Base-by-base conservation (phyloP, 2,113 vertebrate genomes). In the Neotoma lepida region DNA sequence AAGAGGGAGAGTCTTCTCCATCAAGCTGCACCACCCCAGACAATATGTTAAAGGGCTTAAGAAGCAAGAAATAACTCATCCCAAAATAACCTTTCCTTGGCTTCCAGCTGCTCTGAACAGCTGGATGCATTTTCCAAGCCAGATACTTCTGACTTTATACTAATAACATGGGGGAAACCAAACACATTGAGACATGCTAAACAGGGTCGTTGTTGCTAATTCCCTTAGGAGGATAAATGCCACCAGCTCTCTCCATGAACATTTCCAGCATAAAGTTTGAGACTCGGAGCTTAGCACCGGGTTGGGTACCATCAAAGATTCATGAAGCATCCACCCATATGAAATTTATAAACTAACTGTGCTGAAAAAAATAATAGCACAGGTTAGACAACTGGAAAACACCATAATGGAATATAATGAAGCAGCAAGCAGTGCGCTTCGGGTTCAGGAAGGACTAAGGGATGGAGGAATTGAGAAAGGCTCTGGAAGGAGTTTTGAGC, bases 21-120 rank as follows among this genome's bases (percentile, higher is more conserved):
- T 24, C 51, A 77, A 49, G 56, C 28, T 30, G 66, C 4, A 14
- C 71, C 4, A 12, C 44, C 87, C 64, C 86, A 97, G 86, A 92
- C 78, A 78, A 68, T 61, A 88, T 86, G 28, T 86, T 64, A 92
- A 95, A 94, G 76, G 76, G 41, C 71, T 96, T 92, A 92, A 92
- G 64, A 93, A 94, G 56, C 64, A 96, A 95, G 88, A 97, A 96
- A 93, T 96, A 97, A 96, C 82, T 97, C 96, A 96, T 92, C 93
- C 93, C 56, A 80, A 96, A 97, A 96, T 96, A 96, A 91, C 93
- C 85, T 56, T 85, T 88, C 54, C 88, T 94, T 95, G 92, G 85
- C 90, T 97, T 91, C 96, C 97, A 97, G 96, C 81, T 97, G 96
- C 95, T 97, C 74, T 15, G 71, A 97, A 96, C 97, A 97, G 96